Evolutionary conservation across 1,140 invertebrate genomes (phyloP).

Genomic region (Drosophila sproati): DNA sequence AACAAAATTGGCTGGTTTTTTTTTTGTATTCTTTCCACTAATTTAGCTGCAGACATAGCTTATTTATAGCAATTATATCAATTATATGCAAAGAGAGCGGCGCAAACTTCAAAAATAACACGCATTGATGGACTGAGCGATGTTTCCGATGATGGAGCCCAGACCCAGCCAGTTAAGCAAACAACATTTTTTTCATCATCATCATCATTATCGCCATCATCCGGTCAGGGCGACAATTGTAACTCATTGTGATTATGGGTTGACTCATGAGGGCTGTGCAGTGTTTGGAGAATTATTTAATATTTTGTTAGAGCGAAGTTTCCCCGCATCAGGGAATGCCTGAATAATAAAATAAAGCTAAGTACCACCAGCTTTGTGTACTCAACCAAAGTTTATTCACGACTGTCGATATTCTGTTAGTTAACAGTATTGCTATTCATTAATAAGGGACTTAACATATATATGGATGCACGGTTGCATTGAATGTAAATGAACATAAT

Average conservation of each 20-base stretch:
- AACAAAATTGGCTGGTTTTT: constrained; percentile 36
- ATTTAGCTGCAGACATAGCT: constrained; percentile 15
- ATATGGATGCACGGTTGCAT: too few species aligned
- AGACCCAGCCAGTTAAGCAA: not conserved
- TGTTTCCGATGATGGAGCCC: not conserved
- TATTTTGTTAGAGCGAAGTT: not conserved
- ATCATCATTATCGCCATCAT: constrained; percentile 18
- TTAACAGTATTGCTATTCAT: too few species aligned
- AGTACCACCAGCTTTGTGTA: too few species aligned
- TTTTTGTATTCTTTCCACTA: not conserved
- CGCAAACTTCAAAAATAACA: constrained; percentile 19
- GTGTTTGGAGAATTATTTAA: constrained; percentile 5
- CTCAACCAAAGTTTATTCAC: too few species aligned
- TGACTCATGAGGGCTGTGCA: constrained; percentile 13
- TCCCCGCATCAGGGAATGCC: too few species aligned
- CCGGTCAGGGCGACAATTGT: constrained; percentile 64
- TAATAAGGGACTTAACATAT: too few species aligned
- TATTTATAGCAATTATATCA: constrained; percentile 71
- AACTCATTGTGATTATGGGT: constrained; percentile 30
- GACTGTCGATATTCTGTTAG: too few species aligned
- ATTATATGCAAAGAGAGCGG: constrained; percentile 48
- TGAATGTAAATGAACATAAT: too few species aligned
- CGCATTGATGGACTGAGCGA: constrained; percentile 11
- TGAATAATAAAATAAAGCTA: too few species aligned
- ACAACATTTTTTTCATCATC: constrained; percentile 1